Evolutionary conservation across 2,797 vertebrate species (phyloP).

Genomic region (Pipistrellus nathusii): DNA sequence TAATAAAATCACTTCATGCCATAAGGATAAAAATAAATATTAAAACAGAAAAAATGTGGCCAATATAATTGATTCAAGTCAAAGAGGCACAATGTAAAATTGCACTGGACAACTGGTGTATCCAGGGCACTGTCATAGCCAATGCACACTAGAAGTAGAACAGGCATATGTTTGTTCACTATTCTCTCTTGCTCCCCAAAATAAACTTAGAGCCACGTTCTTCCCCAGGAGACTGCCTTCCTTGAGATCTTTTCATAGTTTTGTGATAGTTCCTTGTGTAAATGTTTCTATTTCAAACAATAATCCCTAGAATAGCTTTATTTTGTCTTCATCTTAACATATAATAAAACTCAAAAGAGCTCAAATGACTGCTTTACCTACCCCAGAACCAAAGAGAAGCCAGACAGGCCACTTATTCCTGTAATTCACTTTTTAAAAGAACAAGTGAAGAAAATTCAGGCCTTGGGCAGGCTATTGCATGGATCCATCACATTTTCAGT

Average conservation of each 20-base stretch:
- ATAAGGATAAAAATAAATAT: constrained; percentile 5
- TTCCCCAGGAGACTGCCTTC: constrained; percentile 1
- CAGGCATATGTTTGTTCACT: background rate
- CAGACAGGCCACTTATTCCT: constrained; percentile 29
- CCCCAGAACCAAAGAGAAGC: background rate
- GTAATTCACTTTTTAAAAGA: constrained; percentile 71
- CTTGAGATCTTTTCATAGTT: background rate
- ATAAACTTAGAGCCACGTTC: background rate
- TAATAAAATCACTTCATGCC: constrained; percentile 2
- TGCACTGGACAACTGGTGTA: background rate
- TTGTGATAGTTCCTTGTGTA: constrained; percentile 36
- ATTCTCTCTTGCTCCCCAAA: background rate
- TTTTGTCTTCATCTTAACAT: constrained; percentile 49
- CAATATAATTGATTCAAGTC: background rate
- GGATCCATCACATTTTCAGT: constrained; percentile 69
- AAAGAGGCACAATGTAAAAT: background rate
- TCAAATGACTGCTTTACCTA: constrained; percentile 40
- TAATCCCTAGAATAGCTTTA: constrained; percentile 24
- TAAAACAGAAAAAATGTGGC: background rate
- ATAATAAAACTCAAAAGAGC: constrained; percentile 49
- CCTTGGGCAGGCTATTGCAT: constrained; percentile 65
- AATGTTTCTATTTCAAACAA: constrained; percentile 53
- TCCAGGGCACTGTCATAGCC: background rate
- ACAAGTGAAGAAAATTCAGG: constrained; percentile 61
- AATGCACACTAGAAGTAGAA: background rate